These are phyloP conservation scores for Pogonomyrmex barbatus DNA, from an alignment of 1,140 invertebrate genomes.

Conservation along the genomic window DNA sequence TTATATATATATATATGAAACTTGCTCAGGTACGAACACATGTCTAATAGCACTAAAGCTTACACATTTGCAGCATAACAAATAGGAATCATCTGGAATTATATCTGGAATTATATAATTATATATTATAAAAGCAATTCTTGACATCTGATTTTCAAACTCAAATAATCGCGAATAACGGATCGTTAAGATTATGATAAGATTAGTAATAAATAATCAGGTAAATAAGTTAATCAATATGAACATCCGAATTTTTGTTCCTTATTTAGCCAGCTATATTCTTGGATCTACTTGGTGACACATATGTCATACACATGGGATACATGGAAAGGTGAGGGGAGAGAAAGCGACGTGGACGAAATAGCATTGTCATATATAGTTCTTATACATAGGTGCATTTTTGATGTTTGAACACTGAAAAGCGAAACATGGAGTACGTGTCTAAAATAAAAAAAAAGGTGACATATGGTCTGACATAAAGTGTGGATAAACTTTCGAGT, in stretches of 20 bases:
- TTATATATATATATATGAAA: not conserved
- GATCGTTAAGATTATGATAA: not conserved
- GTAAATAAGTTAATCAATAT: not conserved
- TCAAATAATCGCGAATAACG: not conserved
- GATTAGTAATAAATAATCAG: not conserved
- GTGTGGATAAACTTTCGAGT: conserved; percentile 80
- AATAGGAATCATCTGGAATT: not conserved
- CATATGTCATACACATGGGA: conserved; percentile 25
- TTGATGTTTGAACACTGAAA: not conserved
- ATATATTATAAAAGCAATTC: not conserved
- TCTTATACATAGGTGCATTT: conserved; percentile 24
- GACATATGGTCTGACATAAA: conserved; percentile 79
- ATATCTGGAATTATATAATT: too few species aligned
- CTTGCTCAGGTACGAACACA: not conserved
- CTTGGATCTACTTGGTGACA: not conserved
- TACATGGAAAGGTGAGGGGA: not conserved
- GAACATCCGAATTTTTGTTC: conserved; percentile 27
- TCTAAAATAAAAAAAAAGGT: conserved; percentile 72
- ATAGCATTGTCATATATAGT: conserved; percentile 7
- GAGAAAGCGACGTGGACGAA: not conserved
- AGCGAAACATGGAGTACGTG: not conserved
- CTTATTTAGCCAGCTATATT: not conserved
- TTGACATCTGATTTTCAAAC: not conserved
- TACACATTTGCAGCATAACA: not conserved
- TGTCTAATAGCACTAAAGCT: not conserved